Evolutionary conservation across 64 coral and sea anemone species (phyloP).

Genomic region (Pocillopora verrucosa): DNA sequence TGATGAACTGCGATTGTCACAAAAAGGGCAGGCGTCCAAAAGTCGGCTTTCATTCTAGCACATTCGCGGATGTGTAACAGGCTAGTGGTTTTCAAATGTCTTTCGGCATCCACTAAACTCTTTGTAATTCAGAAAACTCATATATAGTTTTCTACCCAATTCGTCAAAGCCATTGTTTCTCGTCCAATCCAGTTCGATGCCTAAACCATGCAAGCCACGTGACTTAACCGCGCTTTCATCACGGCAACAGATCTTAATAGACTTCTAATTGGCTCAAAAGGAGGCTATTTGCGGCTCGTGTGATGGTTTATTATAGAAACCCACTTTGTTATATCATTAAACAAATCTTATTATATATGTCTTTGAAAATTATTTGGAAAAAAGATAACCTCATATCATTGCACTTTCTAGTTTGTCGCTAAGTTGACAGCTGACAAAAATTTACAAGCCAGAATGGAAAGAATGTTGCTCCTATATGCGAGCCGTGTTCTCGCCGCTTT

Average conservation of each 20-base stretch:
- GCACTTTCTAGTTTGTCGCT: neutral
- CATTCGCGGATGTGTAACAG: neutral
- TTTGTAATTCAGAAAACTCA: neutral
- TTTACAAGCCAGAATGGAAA: neutral
- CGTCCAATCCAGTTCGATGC: neutral
- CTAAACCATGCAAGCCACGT: neutral
- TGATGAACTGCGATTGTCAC: too few species aligned
- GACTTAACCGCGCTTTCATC: neutral
- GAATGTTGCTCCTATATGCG: too few species aligned
- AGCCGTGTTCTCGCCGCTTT: too few species aligned
- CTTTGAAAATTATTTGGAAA: neutral
- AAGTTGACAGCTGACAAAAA: neutral
- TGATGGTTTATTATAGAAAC: neutral
- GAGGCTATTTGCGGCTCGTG: neutral
- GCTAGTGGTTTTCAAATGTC: neutral
- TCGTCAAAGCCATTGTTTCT: neutral
- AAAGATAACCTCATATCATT: neutral
- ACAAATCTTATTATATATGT: neutral
- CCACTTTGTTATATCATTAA: neutral
- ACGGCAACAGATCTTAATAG: neutral
- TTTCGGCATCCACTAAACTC: neutral
- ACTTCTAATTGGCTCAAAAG: neutral
- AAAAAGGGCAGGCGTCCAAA: too few species aligned
- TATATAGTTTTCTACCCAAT: neutral
- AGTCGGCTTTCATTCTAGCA: neutral